Base-by-base conservation (phyloP, 1,140 invertebrate species). In the Gryllus bimaculatus region DNA sequence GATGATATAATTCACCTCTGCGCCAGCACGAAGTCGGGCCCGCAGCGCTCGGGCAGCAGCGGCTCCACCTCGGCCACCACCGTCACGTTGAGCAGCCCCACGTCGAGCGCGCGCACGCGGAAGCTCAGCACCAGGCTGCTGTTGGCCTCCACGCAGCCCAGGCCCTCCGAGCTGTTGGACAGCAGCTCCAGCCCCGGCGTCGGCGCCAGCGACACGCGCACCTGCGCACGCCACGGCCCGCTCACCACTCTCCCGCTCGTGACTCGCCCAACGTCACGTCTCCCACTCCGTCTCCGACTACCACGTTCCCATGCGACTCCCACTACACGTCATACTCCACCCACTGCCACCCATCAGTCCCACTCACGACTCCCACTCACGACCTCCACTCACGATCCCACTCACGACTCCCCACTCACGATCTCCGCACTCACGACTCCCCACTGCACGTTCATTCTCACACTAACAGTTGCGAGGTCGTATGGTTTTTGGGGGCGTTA, bases 41-140 rank as follows among this genome's bases (percentile, higher is more conserved):
- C 88, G 78, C 89, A 90, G 7, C 84, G 80, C 74, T 85, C 83
- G 0, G 83, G 83, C 79, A 85, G 88, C 74, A 85, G 82, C 10
- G 85, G 80, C 76, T 90, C 88, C 47, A 89, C 84, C 75, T 87
- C 85, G n/a, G 88, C 91, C 5, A 85, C 83, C n/a, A 91, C 89
- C 8, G 88, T 90, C 0, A 92, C 85, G 79, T 91, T 91, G 0
- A 91, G 85, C 20, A 88, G 84, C 10, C 90, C 91, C 0, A 91
- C 83, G 3, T 85, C 81, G 13, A 82, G 85, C 2, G 89, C 88
- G 78, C 85, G 86, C 7, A 92, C 82, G 18, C 84, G 83, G 82
- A 88, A 91, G 77, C 86, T 87, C 74, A 88, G 84, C 3, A 88
- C 87, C 6, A 86, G 83, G 48, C 85, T 88, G 80, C 86, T 83